Evolutionary conservation across 2,888 invertebrate species (phyloP), one percentile per base, ranked within the genome.

Genomic region (Fragum sueziense): DNA sequence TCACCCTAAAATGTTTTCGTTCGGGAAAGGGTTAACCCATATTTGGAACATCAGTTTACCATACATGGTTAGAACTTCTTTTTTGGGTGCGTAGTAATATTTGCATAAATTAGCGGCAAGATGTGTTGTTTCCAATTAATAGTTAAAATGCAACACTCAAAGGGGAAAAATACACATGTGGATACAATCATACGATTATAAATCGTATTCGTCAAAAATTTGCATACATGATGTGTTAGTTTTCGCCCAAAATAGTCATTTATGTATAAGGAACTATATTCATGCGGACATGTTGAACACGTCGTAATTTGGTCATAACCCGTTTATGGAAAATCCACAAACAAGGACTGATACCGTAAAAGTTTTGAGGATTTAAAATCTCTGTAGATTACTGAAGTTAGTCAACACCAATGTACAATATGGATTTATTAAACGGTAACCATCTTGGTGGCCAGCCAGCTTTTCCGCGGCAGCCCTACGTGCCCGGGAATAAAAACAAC

Each of bases 361-460:
- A 27, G 34, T 33, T 70, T 31, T 70, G 75, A 51, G 34, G 70
- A 73, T 61, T 70, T 67, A 17, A 51, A 77, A 17, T 70, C 68
- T 29, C 69, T 69, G 27, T 74, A 76, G 29, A 57, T 74, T 37
- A 76, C 74, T 65, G 51, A 65, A 37, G 54, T 74, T 27, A 74
- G 68, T 69, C 79, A 54, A 52, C 74, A 34, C 69, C 51, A 47
- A 73, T 79, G 62, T 79, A 81, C 68, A 85, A 70, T 72, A 80
- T 84, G 79, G 85, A 84, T 71, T 76, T 83, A 65, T 78, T 88
- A 70, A 89, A 88, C 78, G 87, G 87, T 37, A 80, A 86, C 54
- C 88, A 86, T 72, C 54, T 84, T 27, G 83, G 85, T 33, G 83
- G 85, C 54, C 85, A 87, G 77, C 78, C 87, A 69, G 84, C 84